These are phyloP conservation scores for Characodon lateralis DNA, from an alignment of 2,797 vertebrate species.

Conservation along the genomic window DNA sequence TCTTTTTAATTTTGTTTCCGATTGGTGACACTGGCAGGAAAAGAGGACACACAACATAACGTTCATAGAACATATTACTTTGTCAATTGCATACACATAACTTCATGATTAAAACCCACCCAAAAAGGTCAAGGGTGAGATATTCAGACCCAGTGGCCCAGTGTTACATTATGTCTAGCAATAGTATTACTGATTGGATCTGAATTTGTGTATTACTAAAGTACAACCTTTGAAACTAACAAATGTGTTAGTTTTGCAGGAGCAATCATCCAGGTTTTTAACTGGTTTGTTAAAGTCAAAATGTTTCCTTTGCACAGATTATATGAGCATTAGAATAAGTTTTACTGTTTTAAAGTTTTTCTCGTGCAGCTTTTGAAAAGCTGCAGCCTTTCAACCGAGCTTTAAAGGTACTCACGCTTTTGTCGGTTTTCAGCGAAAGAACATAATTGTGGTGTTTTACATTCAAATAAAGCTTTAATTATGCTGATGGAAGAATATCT, in stretches of 20 bases:
- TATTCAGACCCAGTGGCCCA: not conserved
- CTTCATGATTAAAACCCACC: not conserved
- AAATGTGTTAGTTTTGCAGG: not conserved
- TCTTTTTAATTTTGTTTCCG: too few species aligned
- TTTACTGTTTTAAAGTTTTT: not conserved
- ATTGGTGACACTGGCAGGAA: not conserved
- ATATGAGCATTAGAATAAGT: not conserved
- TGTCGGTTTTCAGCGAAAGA: not conserved
- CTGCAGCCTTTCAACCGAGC: not conserved
- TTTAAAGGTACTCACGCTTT: not conserved
- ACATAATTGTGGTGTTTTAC: not conserved
- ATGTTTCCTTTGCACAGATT: not conserved
- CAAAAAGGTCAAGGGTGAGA: not conserved
- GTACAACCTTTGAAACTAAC: not conserved
- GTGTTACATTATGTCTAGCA: not conserved
- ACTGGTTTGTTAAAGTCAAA: not conserved
- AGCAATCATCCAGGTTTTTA: not conserved
- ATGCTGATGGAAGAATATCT: conserved; percentile 3
- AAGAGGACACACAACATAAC: not conserved
- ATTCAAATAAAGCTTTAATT: conserved; percentile 3
- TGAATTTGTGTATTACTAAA: not conserved
- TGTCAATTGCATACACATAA: not conserved
- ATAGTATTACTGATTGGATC: not conserved
- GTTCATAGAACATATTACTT: not conserved
- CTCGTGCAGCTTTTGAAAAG: not conserved